phyloP scores from a whole-genome alignment of 2,797 vertebrate genomes.

The Sphenodon punctatus region DNA sequence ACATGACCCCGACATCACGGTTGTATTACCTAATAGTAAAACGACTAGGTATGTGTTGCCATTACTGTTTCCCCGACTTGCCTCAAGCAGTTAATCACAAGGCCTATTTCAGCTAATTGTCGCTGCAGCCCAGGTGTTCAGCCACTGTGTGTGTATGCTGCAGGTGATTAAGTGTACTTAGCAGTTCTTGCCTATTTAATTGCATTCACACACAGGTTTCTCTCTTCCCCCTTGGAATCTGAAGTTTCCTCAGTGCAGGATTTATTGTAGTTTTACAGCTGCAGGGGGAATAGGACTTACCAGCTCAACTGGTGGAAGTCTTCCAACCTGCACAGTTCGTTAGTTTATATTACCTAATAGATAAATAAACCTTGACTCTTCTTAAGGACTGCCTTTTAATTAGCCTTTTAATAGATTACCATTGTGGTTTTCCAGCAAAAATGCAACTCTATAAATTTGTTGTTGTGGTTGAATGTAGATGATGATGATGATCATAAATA shows the following conservation, averaged over 20 bases:
- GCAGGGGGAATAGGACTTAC: constrained; percentile 50
- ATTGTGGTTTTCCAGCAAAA: constrained; percentile 66
- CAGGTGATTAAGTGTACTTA: not conserved
- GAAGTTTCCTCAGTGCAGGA: constrained; percentile 45
- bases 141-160: not conserved
- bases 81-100: not conserved
- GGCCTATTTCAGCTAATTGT: not conserved
- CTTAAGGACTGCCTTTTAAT: constrained; percentile 71
- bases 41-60: rapidly evolving
- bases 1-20: too few relatives aligned
- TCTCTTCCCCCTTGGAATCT: constrained; percentile 23
- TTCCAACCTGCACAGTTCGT: constrained; percentile 60
- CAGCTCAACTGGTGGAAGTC: constrained; percentile 49
- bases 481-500: constrained; percentile 71
- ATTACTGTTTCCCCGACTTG: not conserved
- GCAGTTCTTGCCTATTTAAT: not conserved
- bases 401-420: constrained; percentile 74
- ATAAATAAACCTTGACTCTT: constrained; percentile 69
- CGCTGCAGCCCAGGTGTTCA: not conserved
- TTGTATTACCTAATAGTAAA: too few relatives aligned
- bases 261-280: constrained; percentile 57
- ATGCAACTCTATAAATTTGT: constrained; percentile 68
- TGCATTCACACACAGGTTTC: not conserved
- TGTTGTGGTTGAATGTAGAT: constrained; percentile 71
- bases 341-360: constrained; percentile 67